Evolutionary conservation across 2,888 invertebrate species (phyloP).

Genomic region (Dyspetes luteomarginatus): DNA sequence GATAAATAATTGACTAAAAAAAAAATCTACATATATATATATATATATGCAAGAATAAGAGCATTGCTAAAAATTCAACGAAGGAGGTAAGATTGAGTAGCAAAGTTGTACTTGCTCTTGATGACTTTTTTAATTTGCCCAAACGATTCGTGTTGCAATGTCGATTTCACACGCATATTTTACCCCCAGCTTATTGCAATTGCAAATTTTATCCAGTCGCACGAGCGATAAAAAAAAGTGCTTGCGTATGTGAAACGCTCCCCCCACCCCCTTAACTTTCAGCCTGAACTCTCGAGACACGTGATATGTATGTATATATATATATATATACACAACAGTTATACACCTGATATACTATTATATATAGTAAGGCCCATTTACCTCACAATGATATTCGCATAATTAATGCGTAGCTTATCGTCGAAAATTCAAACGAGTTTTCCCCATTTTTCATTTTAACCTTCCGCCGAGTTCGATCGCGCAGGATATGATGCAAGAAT

Average conservation of each 20-base stretch:
- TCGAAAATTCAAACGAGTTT: slow-evolving; percentile 25
- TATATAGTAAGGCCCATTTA: too few species aligned
- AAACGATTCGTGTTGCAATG: not conserved
- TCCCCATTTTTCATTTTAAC: slow-evolving; percentile 17
- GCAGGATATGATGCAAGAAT: slow-evolving; percentile 33
- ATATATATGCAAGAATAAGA: too few species aligned
- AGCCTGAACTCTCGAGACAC: not conserved
- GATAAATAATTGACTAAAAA: not conserved
- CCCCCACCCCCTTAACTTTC: not conserved
- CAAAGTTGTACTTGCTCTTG: not conserved
- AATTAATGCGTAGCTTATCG: not conserved
- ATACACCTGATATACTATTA: not conserved
- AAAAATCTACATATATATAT: too few species aligned
- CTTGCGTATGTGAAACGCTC: not conserved
- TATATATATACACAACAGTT: not conserved
- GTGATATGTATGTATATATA: not conserved
- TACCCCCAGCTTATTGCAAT: not conserved
- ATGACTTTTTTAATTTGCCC: not conserved
- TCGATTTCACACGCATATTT: not conserved
- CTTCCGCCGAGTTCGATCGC: not conserved
- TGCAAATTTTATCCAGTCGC: slow-evolving; percentile 1
- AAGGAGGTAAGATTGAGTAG: not conserved
- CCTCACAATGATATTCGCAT: too few species aligned
- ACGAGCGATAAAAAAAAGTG: not conserved
- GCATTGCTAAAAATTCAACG: too few species aligned